phyloP scores from a whole-genome alignment of 2,888 invertebrate species.

The Autographa gamma region DNA sequence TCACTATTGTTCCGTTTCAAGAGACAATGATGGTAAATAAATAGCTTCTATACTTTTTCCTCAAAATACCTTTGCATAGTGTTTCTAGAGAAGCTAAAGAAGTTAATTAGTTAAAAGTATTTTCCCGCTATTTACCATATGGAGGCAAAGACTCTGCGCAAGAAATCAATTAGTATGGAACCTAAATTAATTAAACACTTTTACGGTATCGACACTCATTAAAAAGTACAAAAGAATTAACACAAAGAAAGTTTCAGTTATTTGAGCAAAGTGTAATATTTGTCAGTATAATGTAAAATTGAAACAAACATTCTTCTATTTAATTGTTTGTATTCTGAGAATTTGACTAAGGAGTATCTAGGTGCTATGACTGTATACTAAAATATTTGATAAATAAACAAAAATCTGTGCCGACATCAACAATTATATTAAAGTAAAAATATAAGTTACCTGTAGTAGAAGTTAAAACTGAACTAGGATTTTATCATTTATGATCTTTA shows the following conservation, averaged over 20 bases:
- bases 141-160: not conserved
- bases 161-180: slow-evolving; percentile 4
- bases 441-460: no score
- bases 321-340: no score
- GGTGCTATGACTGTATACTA: no score
- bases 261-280: no score
- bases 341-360: no score
- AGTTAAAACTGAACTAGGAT: no score
- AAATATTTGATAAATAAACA: no score
- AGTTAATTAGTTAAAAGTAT: not conserved
- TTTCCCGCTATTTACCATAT: not conserved
- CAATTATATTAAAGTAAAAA: no score
- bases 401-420: no score
- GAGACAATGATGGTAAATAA: not conserved
- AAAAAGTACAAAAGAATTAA: not conserved
- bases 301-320: no score
- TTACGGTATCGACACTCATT: not conserved
- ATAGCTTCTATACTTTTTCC: not conserved
- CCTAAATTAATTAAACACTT: slow-evolving; percentile 4
- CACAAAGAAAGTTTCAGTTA: not conserved
- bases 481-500: no score
- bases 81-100: not conserved
- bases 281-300: no score
- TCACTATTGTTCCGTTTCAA: not conserved
- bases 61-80: slow-evolving; percentile 1